A percentile compares a stretch with the other conserved stretches of the same genome.
Evolutionary conservation across 2,888 invertebrate genomes (phyloP).

Genomic region (Phytoseiulus persimilis): DNA sequence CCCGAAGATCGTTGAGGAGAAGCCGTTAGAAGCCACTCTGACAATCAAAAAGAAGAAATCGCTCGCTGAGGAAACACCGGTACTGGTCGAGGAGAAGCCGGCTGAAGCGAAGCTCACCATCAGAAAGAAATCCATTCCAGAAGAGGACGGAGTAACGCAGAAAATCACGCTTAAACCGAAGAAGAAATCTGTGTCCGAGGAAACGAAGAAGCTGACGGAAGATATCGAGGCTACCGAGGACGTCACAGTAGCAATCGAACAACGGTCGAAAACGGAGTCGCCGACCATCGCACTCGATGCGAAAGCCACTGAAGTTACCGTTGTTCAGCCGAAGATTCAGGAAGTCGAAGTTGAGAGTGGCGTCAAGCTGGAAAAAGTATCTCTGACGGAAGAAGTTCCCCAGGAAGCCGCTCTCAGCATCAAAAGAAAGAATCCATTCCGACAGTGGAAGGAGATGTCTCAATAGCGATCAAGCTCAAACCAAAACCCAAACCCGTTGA

Average conservation of each 20-base stretch:
- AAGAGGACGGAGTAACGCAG: conserved; percentile 8
- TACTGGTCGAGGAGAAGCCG: not conserved
- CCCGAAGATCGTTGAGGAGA: not conserved
- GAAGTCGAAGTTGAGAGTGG: conserved; percentile 41
- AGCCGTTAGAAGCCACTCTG: not conserved
- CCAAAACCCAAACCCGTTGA: conserved; percentile 6
- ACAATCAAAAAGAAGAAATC: conserved; percentile 11
- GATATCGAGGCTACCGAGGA: not conserved
- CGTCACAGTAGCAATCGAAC: not conserved
- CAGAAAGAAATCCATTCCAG: not conserved
- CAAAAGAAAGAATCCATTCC: conserved; percentile 43
- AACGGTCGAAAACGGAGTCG: not conserved
- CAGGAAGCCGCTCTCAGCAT: conserved; percentile 40
- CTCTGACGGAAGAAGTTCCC: not conserved
- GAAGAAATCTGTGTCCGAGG: not conserved
- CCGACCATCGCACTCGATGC: not conserved
- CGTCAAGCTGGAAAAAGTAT: conserved; percentile 37
- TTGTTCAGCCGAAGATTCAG: conserved; percentile 42
- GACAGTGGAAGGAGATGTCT: conserved; percentile 41
- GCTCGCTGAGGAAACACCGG: not conserved
- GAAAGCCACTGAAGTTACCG: not conserved
- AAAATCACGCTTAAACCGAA: not conserved
- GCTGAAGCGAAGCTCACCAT: not conserved
- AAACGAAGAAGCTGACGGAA: not conserved
- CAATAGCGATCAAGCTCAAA: not conserved